Base-by-base conservation (phyloP, 2,113 vertebrate genomes). In the Paramormyrops kingsleyae region DNA sequence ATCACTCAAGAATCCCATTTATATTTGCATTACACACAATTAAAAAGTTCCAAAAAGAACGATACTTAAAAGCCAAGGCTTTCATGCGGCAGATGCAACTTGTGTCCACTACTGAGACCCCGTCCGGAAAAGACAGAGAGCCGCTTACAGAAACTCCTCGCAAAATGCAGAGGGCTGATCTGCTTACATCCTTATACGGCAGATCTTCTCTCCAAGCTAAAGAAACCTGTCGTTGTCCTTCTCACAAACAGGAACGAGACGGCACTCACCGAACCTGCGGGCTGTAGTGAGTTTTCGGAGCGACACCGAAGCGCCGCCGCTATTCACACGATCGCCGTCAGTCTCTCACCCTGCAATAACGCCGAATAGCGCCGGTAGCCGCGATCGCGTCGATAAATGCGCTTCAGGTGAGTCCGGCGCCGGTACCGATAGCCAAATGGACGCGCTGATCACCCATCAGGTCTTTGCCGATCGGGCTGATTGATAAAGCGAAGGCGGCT, bases 391-490 rank as follows among this genome's bases (percentile, higher is more conserved):
- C 8, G 46, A 19, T 42, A 47, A 12, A 85, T 3, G 42, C 44
- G 10, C 62, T 46, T 46, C 46, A 46, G 46, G 44, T 70, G n/a
- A 27, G 27, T 17, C 59, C 66, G 56, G 42, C 46, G 62, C 15
- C 44, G 47, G 27, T 74, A 31, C 13, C 62, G n/a, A 7, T 8
- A 66, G 46, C 17, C 35, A 49, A 46, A 39, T 0, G 0, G 3
- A 56, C 12, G 31, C 17, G 46, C 1, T 4, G 87, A 5, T 12
- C 89, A 85, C 92, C 94, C 95, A 95, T 94, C 24, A 27, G 87
- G 92, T 91, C 12, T 4, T 19, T 42, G 39, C 49, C 2, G 62
- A 12, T 7, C n/a, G 84, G 15, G 80, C 46, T 17, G 49, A 62
- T 88, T 87, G 70, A 15, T 77, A 39, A 39, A 19, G 31, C 12